Evolutionary conservation across 2,797 vertebrate species (phyloP).

Genomic region (Neosilurus hyrtlii): DNA sequence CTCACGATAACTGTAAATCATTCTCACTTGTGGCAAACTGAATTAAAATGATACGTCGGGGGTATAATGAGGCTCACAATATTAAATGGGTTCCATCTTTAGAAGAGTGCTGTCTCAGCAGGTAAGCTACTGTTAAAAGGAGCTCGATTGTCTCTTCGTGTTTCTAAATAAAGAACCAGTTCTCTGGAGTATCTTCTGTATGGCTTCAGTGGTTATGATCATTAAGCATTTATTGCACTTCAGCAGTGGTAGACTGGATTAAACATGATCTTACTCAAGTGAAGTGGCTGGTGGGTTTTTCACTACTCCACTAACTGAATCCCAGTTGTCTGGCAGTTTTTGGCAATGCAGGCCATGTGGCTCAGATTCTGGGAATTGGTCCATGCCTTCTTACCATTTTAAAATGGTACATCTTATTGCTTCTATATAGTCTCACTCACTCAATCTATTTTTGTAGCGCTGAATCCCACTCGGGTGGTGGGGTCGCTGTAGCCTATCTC

Average conservation of each 20-base stretch:
- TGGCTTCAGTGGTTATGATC: not conserved
- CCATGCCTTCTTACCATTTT: not conserved
- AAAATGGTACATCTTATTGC: not conserved
- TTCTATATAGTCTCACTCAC: not conserved
- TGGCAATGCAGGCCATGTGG: not conserved
- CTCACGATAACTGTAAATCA: not conserved
- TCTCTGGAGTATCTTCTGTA: not conserved
- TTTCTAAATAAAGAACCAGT: constrained; percentile 8
- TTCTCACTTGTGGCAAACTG: not conserved
- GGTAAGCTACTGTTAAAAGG: not conserved
- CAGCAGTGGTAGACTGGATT: not conserved
- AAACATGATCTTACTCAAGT: not conserved
- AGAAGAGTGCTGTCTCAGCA: constrained; percentile 13
- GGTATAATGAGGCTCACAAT: constrained; percentile 17
- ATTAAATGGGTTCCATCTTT: constrained; percentile 24
- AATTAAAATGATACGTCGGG: constrained; percentile 24
- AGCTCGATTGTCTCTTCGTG: not conserved
- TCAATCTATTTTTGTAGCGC: too few species aligned
- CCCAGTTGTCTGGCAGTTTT: not conserved
- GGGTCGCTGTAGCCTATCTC: too few species aligned
- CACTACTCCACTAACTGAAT: not conserved
- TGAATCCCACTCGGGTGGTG: too few species aligned
- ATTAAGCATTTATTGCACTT: not conserved
- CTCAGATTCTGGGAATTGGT: not conserved
- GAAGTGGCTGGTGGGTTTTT: not conserved